Base-by-base conservation (phyloP, 64 coral and sea anemone genomes). In the Pocillopora damicornis region DNA sequence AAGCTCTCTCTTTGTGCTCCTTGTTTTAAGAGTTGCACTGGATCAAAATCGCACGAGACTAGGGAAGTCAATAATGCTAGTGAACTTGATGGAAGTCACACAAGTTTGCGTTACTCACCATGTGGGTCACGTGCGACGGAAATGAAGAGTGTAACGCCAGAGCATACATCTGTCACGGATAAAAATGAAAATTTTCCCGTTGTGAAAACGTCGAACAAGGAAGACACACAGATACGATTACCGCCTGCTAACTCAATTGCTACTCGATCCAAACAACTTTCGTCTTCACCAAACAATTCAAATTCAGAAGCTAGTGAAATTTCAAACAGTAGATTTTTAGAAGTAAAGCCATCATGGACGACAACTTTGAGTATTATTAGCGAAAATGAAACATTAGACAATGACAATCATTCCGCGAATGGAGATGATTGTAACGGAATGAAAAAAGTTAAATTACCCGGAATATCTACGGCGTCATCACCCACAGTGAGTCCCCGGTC, bases 1-100 rank as follows among this genome's bases (percentile, higher is more conserved):
- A 95, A 92, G 79, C 63, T 89, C 1, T 95, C 94, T 16, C 67
- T 95, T 0, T 95, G 90, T 63, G 59, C 76, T 11, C 61, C 89
- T 42, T 95, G 90, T 22, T 89, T 92, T 66, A 73, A 88, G 22
- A 88, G 22, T 11, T 37, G 25, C 22, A 58, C 75, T 35, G 25
- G 66, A 65, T 65, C 79, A 36, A 89, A 92, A 76, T 14, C 12
- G 15, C 34, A 79, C 17, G 93, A 88, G 68, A 80, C 77, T 17
- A 86, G 81, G 37, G 79, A 45, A 18, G 81, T 36, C 20, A 51
- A 8, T 75, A 59, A 88, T 23, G 56, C 51, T 23, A 61, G n/a
- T 61, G 81, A 77, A 5, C 38, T 63, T 61, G 58, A 73, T 18
- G 91, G 80, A 74, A 88, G 76, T 65, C 87, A 94, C 67, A 65